Percentiles rank a stretch among this genome's conserved stretches.
Conservation (phyloP, 2,797 vertebrate genomes). For the Sebastes steindachneri region DNA sequence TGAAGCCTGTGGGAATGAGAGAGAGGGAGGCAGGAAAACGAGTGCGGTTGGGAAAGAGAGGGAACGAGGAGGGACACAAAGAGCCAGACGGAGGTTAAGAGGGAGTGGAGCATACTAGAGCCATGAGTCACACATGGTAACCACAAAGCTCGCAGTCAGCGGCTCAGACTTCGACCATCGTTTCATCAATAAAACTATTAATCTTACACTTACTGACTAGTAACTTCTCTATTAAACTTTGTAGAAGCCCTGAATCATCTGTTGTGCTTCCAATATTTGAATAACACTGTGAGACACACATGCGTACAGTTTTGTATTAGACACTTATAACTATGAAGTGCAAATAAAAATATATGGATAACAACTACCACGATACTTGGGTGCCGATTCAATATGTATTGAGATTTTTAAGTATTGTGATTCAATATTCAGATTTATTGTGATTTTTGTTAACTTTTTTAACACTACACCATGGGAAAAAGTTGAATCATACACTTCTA, state of each 20-base stretch:
- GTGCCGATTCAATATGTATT: no score
- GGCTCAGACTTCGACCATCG: slow-evolving; percentile 10
- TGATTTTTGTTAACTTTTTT: no score
- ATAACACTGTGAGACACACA: not conserved
- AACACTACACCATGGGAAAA: no score
- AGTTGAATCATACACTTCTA: no score
- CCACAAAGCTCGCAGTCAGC: slow-evolving; percentile 44
- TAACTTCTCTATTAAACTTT: not conserved
- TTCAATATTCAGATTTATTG: no score
- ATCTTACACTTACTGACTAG: not conserved
- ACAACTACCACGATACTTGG: not conserved
- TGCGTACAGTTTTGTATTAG: not conserved
- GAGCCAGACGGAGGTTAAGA: slow-evolving; percentile 27
- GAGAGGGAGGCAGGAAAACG: slow-evolving; percentile 18
- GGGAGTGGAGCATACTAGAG: slow-evolving; percentile 73
- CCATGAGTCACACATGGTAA: slow-evolving; percentile 73
- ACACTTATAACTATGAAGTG: not conserved
- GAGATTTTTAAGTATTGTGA: no score
- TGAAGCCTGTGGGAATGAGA: not conserved
- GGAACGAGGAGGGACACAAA: slow-evolving; percentile 41
- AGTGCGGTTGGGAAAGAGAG: slow-evolving; percentile 29
- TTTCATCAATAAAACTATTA: not conserved
- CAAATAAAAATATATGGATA: not conserved
- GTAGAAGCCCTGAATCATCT: not conserved
- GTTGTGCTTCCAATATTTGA: not conserved